A percentile compares a stretch with the other conserved stretches of the same genome.
Conservation (phyloP, 2,888 invertebrate genomes). For the Pollenia labialis region DNA sequence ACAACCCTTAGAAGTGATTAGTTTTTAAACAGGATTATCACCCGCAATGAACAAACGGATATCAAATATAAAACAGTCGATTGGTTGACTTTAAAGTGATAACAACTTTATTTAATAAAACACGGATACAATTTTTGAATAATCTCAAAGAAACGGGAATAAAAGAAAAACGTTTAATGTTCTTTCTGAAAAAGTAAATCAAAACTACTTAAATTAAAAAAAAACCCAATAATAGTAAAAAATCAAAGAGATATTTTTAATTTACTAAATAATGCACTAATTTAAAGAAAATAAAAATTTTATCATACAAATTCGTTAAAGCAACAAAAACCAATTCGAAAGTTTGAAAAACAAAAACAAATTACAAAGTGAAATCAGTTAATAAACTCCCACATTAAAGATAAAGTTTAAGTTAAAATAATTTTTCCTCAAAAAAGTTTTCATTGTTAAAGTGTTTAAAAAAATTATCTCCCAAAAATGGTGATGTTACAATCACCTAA, state of each 20-base stretch:
- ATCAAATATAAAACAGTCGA: constrained; percentile 80
- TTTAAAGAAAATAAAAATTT: too few species aligned
- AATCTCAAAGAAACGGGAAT: neutral
- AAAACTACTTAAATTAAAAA: constrained; percentile 40
- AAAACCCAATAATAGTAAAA: constrained; percentile 28
- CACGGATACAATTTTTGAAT: constrained; percentile 37
- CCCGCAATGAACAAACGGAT: constrained; percentile 74
- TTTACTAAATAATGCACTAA: too few species aligned
- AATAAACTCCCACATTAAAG: neutral
- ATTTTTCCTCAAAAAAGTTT: neutral
- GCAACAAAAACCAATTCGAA: too few species aligned
- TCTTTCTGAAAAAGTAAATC: constrained; percentile 22
- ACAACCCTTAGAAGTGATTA: constrained; percentile 71
- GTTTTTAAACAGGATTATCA: constrained; percentile 74
- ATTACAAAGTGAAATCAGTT: neutral
- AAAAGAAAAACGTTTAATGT: neutral
- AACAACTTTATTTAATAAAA: constrained; percentile 75
- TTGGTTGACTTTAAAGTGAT: constrained; percentile 81
- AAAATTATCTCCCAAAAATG: constrained; percentile 76
- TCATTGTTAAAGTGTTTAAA: constrained; percentile 16
- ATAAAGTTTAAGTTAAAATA: too few species aligned
- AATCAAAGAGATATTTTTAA: neutral
- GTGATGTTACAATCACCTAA: constrained; percentile 84
- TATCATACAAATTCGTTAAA: too few species aligned
- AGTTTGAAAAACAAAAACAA: neutral